Evolutionary conservation across 1,140 invertebrate genomes (phyloP).

Genomic region (Drosophila sturtevanti): DNA sequence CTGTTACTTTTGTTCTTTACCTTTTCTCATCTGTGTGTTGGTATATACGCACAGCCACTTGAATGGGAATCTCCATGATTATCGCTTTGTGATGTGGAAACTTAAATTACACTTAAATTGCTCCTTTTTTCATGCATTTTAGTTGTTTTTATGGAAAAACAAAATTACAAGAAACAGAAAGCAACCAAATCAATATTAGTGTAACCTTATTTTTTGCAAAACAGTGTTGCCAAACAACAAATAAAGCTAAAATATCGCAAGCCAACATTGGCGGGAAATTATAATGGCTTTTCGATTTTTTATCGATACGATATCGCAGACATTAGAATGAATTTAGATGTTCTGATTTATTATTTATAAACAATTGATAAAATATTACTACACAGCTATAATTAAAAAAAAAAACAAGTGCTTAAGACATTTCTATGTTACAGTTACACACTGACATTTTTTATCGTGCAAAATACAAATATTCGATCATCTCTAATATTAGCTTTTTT

Average conservation of each 20-base stretch:
- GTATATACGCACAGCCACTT: slow-evolving; percentile 85
- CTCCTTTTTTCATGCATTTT: slow-evolving; percentile 47
- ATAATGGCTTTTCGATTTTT: too few species aligned
- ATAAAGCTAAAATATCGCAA: not conserved
- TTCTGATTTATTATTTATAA: too few species aligned
- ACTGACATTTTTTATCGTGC: not conserved
- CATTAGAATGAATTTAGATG: too few species aligned
- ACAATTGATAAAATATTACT: too few species aligned
- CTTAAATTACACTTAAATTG: slow-evolving; percentile 41
- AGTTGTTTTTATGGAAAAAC: slow-evolving; percentile 12
- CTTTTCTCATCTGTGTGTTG: slow-evolving; percentile 81
- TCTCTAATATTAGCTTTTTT: not conserved
- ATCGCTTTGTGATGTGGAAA: slow-evolving; percentile 15
- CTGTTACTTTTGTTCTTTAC: slow-evolving; percentile 33
- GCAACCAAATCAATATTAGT: slow-evolving; percentile 43
- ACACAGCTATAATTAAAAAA: too few species aligned
- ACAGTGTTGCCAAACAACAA: not conserved
- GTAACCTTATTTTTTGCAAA: slow-evolving; percentile 14
- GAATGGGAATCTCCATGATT: slow-evolving; percentile 85
- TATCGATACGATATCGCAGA: too few species aligned
- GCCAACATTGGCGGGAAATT: not conserved
- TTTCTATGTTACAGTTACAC: too few species aligned
- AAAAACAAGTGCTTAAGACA: too few species aligned
- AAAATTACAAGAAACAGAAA: slow-evolving; percentile 29
- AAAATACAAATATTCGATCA: not conserved